A percentile compares a stretch with the other conserved stretches of the same genome.
Conservation (phyloP, 1,140 invertebrate species). For the Aporrectodea caliginosa region DNA sequence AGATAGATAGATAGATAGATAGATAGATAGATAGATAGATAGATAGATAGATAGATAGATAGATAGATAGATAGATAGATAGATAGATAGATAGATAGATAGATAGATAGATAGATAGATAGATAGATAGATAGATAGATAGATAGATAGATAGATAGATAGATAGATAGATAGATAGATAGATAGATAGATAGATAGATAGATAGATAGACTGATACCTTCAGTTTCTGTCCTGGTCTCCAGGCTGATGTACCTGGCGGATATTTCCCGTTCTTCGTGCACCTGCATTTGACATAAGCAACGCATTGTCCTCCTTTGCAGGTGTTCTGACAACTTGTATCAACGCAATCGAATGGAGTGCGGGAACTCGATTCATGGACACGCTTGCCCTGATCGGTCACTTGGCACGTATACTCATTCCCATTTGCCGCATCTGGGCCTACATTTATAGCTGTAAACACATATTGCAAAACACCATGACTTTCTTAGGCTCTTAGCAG, state of each 20-base stretch:
- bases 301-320: constrained; percentile 5
- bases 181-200: not conserved
- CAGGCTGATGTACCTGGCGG: not conserved
- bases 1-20: not conserved
- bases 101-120: not conserved
- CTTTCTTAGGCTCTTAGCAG: too few relatives aligned
- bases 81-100: not conserved
- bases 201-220: not conserved
- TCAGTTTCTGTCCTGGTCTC: not conserved
- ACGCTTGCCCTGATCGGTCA: not conserved
- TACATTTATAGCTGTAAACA: too few relatives aligned
- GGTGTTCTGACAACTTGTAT: not conserved
- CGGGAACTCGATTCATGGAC: not conserved
- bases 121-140: not conserved
- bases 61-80: not conserved
- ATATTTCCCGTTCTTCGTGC: not conserved
- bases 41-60: not conserved
- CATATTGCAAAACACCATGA: too few relatives aligned
- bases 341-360: constrained; percentile 1
- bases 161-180: not conserved
- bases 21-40: not conserved
- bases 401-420: not conserved
- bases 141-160: not conserved
- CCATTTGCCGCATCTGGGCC: too few relatives aligned
- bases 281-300: not conserved